Evolutionary conservation across 2,113 vertebrate species (phyloP).

Genomic region (Amphilophus citrinellus): DNA sequence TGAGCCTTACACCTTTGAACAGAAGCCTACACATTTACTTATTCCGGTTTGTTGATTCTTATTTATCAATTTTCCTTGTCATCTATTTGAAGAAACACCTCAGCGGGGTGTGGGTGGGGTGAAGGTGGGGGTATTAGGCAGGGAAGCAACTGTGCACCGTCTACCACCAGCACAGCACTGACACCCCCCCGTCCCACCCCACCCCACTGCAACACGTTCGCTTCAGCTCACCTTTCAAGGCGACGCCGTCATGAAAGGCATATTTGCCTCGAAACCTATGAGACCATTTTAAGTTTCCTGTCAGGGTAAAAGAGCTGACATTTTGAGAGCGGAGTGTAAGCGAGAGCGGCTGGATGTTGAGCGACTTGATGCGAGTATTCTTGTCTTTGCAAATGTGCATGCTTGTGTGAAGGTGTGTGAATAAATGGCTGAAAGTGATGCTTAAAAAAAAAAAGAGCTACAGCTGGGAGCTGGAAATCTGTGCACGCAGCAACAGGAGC

Average conservation of each 20-base stretch:
- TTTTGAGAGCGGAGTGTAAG: constrained; percentile 31
- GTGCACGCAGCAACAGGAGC: neutral
- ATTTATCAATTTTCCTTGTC: constrained; percentile 63
- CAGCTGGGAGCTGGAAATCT: constrained; percentile 45
- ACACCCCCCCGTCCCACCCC: neutral
- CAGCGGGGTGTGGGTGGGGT: constrained; percentile 35
- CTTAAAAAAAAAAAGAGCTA: constrained; percentile 32
- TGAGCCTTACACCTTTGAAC: constrained; percentile 65
- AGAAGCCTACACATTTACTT: constrained; percentile 68
- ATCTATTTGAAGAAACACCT: constrained; percentile 63
- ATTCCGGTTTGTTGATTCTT: constrained; percentile 66
- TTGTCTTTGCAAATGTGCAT: constrained; percentile 29
- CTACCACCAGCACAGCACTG: constrained; percentile 12
- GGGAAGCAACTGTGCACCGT: constrained; percentile 24
- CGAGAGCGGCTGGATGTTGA: constrained; percentile 16
- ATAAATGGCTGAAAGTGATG: constrained; percentile 41
- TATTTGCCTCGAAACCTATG: constrained; percentile 47
- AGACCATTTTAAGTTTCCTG: constrained; percentile 56
- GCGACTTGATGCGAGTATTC: constrained; percentile 12
- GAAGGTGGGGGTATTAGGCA: constrained; percentile 26
- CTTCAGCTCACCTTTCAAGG: constrained; percentile 43
- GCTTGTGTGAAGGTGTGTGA: constrained; percentile 46
- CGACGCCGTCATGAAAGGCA: constrained; percentile 37
- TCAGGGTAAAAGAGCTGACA: constrained; percentile 48
- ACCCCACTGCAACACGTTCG: constrained; percentile 17